Evolutionary conservation across 1,140 invertebrate genomes (phyloP).

Genomic region (Drosophila nigrodunni): DNA sequence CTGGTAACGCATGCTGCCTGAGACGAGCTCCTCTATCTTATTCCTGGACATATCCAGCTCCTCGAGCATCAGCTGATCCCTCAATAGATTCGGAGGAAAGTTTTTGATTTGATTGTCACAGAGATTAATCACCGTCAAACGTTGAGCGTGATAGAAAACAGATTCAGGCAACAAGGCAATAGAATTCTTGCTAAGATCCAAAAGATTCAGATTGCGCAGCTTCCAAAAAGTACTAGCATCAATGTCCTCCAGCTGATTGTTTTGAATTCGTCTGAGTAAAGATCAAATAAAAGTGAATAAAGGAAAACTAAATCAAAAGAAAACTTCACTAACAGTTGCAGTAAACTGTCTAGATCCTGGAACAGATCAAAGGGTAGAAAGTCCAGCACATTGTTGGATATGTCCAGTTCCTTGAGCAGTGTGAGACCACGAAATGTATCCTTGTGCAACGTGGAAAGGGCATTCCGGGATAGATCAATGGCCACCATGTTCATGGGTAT

Average conservation of each 20-base stretch:
- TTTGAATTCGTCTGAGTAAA: constrained; percentile 88
- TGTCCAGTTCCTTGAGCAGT: constrained; percentile 89
- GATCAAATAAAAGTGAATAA: not conserved
- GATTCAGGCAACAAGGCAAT: constrained; percentile 87
- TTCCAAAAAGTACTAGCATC: constrained; percentile 88
- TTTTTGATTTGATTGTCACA: constrained; percentile 89
- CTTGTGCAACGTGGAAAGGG: constrained; percentile 89
- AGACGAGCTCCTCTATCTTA: constrained; percentile 86
- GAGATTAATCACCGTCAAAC: constrained; percentile 89
- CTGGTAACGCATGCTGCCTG: constrained; percentile 87
- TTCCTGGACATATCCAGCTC: constrained; percentile 88
- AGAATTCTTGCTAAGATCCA: constrained; percentile 91
- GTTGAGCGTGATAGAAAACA: constrained; percentile 88
- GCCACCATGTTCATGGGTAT: constrained; percentile 89
- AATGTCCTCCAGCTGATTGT: constrained; percentile 90
- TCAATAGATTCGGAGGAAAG: constrained; percentile 85
- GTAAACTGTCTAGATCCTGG: constrained; percentile 89
- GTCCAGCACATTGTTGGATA: constrained; percentile 92
- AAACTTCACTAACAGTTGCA: constrained; percentile 87
- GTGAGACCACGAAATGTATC: constrained; percentile 89
- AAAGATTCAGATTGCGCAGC: constrained; percentile 88
- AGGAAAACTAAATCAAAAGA: not conserved
- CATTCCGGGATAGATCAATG: constrained; percentile 91
- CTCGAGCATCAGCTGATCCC: constrained; percentile 85
- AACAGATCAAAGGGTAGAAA: constrained; percentile 91